Evolutionary conservation across 2,797 vertebrate species (phyloP).

Genomic region (Taenioides sp.): DNA sequence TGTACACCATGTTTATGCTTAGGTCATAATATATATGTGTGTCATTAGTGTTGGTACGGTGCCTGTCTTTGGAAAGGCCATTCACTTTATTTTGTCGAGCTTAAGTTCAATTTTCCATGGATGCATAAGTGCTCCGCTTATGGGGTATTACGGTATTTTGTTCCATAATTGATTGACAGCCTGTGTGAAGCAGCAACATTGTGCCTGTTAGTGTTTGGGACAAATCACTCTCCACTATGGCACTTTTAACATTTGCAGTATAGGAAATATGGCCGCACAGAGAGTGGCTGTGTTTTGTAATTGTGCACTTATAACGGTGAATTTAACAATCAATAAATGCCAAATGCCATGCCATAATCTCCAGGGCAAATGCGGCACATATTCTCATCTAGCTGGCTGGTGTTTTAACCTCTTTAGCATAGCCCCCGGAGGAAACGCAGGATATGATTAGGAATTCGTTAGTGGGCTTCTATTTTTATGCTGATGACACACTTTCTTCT

Average conservation of each 20-base stretch:
- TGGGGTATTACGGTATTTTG: slow-evolving; percentile 39
- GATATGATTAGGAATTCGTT: slow-evolving; percentile 85
- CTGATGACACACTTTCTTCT: slow-evolving; percentile 84
- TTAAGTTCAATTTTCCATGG: slow-evolving; percentile 43
- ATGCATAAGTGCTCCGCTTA: slow-evolving; percentile 58
- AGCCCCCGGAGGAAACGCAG: slow-evolving; percentile 76
- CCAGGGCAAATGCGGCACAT: slow-evolving; percentile 73
- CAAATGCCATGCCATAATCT: slow-evolving; percentile 76
- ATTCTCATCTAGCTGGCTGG: slow-evolving; percentile 74
- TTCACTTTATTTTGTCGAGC: slow-evolving; percentile 57
- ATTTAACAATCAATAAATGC: slow-evolving; percentile 71
- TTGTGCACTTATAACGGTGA: slow-evolving; percentile 50
- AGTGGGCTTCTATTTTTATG: slow-evolving; percentile 83
- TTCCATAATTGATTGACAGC: slow-evolving; percentile 52
- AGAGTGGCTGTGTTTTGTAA: slow-evolving; percentile 43
- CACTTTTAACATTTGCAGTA: slow-evolving; percentile 61
- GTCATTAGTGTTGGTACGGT: slow-evolving; percentile 49
- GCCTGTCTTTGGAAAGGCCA: slow-evolving; percentile 43
- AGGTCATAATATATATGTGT: slow-evolving; percentile 38
- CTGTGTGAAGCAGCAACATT: slow-evolving; percentile 34
- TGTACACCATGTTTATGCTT: slow-evolving; percentile 53
- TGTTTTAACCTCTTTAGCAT: slow-evolving; percentile 80
- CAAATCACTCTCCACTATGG: slow-evolving; percentile 49
- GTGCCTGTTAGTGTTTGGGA: slow-evolving; percentile 25
- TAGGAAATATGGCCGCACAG: slow-evolving; percentile 38